These are phyloP conservation scores for Ahaetulla prasina DNA, from an alignment of 2,113 vertebrate genomes.

Conservation along the genomic window DNA sequence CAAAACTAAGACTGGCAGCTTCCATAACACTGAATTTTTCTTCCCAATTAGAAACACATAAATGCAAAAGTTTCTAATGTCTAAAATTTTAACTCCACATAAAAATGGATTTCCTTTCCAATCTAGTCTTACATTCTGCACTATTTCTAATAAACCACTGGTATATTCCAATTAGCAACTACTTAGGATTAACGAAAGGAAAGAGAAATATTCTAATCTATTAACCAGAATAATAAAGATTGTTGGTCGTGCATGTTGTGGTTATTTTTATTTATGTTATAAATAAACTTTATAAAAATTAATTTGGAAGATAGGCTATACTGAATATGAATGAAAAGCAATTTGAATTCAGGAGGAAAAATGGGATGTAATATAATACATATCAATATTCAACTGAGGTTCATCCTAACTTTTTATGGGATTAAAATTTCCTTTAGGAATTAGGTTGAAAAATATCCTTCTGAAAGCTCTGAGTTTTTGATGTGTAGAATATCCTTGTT, in stretches of 20 bases:
- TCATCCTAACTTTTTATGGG: not conserved
- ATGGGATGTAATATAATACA: not conserved
- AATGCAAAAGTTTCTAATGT: not conserved
- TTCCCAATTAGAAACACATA: not conserved
- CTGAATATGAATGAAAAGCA: not conserved
- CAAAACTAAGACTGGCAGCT: not conserved
- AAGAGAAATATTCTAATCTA: not conserved
- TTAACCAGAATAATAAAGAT: not conserved
- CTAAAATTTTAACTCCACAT: not conserved
- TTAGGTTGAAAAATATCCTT: not conserved
- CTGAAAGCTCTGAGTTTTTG: too few species aligned
- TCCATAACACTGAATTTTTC: not conserved
- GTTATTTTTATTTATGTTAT: not conserved
- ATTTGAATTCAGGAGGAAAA: not conserved
- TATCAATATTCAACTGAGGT: not conserved
- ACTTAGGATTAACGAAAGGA: not conserved
- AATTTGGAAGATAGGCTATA: not conserved
- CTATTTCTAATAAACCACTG: not conserved
- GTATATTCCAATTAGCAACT: not conserved
- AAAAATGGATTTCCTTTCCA: not conserved
- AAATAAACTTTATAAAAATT: not conserved
- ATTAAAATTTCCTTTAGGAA: not conserved
- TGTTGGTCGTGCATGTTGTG: not conserved
- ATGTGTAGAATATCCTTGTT: not conserved
- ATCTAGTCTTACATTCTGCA: not conserved